Conservation (phyloP, 2,888 invertebrate genomes). For the Conus canariensis region DNA sequence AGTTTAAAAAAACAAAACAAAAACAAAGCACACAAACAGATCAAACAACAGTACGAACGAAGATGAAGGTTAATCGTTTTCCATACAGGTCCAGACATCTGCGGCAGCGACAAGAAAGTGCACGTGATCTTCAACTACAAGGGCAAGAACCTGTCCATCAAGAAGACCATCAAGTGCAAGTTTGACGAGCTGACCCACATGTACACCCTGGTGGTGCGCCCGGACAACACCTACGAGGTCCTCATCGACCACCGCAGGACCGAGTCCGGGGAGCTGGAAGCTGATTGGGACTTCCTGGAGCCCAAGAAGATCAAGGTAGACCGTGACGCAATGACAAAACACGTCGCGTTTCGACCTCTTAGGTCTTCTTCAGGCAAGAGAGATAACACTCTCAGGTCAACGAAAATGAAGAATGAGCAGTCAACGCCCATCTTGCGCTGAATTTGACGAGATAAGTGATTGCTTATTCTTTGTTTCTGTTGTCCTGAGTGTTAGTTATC, state of each 20-base stretch:
- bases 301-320: conserved; percentile 94
- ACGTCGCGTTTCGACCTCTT: too few species aligned
- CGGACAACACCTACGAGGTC: conserved; percentile 98
- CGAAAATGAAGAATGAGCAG: background rate
- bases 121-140: conserved; percentile 99
- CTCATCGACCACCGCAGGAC: conserved; percentile 97
- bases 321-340: too few species aligned
- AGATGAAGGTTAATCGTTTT: too few species aligned
- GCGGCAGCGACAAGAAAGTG: conserved; percentile 99
- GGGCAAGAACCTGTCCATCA: conserved; percentile 97
- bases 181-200: conserved; percentile 98
- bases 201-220: conserved; percentile 95
- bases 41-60: too few species aligned
- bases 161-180: conserved; percentile 99
- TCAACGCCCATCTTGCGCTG: too few species aligned
- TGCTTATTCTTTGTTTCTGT: too few species aligned
- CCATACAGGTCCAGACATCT: conserved; percentile 98
- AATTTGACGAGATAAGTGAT: too few species aligned
- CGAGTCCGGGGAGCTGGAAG: conserved; percentile 95
- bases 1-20: too few species aligned
- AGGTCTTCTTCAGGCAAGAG: too few species aligned
- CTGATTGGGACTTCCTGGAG: conserved; percentile 98
- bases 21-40: too few species aligned
- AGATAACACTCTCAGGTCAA: background rate
- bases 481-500: too few species aligned